Evolutionary conservation across 1,140 invertebrate species (phyloP), one percentile per base, ranked within the genome.

Genomic region (Theocolax elegans): DNA sequence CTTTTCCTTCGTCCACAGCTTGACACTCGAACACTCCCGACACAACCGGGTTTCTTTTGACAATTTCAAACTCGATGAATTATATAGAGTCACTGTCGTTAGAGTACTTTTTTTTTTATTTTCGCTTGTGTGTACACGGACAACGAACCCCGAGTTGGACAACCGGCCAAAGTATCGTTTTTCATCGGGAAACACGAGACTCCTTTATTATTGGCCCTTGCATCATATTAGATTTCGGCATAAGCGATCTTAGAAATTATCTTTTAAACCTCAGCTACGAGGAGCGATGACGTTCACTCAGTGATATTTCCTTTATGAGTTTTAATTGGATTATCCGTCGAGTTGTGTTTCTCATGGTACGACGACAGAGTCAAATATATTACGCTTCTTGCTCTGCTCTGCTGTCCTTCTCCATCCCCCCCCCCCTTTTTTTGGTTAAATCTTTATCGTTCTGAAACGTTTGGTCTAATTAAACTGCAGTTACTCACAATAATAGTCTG

Each of bases 181-280:
- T 40, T 40, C 60, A 12, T 42, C 31, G 12, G 17, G 4, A 27
- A 67, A 67, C 27, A 35, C 17, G 51, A 67, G 51, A 66, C 31
- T n/a, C 40, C 13, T 58, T 67, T 67, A 48, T 67, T 66, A 54
- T 19, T 66, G 31, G 15, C 21, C 23, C 15, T 44, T 25, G 15
- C 13, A 49, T 29, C 40, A 12, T 31, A 54, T 58, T 67, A n/a
- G 10, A 40, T 54, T 54, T 42, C 48, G 19, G 10, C 21, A 35
- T 21, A 58, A 21, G 53, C 2, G 49, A 25, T 25, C 19, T 40
- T 29, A 56, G 23, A 66, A 66, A 66, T 66, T 66, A 23, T 56
- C 12, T 9, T 53, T 56, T 56, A 44, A 59, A 27, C 10, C 27
- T 3, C 1, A 17, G 17, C 15, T 56, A 35, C 3, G 29, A 56